Evolutionary conservation across 1,140 invertebrate species (phyloP).

Genomic region (Apolygus lucorum): DNA sequence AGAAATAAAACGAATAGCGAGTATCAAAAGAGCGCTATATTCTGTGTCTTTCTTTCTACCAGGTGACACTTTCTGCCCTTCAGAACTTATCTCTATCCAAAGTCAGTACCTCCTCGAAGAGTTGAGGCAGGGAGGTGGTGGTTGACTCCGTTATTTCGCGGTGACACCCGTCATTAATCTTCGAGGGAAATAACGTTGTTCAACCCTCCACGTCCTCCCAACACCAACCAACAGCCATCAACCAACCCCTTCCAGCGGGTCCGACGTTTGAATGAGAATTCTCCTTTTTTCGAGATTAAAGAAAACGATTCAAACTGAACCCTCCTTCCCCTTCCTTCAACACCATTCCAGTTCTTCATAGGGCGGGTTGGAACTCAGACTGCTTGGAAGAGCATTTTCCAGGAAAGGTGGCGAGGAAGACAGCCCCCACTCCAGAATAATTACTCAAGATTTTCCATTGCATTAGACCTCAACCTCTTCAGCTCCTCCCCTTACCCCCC

Average conservation of each 20-base stretch:
- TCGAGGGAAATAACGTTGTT: neutral
- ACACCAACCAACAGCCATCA: neutral
- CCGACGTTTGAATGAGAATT: neutral
- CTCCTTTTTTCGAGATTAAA: neutral
- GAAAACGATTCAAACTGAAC: neutral
- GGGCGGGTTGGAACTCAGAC: neutral
- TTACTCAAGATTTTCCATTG: neutral
- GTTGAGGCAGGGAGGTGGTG: too few species aligned
- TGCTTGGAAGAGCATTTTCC: neutral
- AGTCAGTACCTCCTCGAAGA: too few species aligned
- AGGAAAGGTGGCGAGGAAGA: neutral
- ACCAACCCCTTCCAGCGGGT: neutral
- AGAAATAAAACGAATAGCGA: too few species aligned
- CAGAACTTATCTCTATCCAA: too few species aligned
- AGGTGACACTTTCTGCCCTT: too few species aligned
- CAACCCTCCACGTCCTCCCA: neutral
- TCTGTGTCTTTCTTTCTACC: too few species aligned
- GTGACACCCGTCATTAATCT: neutral
- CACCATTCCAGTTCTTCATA: too few species aligned
- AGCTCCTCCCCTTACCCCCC: too few species aligned
- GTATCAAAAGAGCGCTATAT: too few species aligned
- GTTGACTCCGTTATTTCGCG: neutral
- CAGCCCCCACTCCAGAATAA: too few species aligned
- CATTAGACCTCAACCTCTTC: neutral
- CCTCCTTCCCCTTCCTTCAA: too few species aligned